Evolutionary conservation across 1,140 invertebrate species (phyloP).

Genomic region (Plodia interpunctella): DNA sequence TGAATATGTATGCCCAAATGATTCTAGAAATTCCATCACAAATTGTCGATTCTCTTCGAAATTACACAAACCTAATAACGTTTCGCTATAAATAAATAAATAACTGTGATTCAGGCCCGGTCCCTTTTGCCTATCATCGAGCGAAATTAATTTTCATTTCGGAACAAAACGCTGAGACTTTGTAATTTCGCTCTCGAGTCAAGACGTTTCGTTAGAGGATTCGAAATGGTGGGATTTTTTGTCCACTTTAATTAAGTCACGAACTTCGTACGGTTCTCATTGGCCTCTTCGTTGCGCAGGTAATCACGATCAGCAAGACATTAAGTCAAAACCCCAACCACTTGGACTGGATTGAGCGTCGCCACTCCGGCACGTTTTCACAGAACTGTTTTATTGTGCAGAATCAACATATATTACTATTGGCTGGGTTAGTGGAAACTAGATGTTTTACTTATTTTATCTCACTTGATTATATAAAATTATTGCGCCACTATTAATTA

Average conservation of each 20-base stretch:
- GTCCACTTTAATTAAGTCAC: constrained; percentile 57
- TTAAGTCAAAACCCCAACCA: constrained; percentile 50
- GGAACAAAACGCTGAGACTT: constrained; percentile 14
- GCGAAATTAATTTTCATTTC: constrained; percentile 14
- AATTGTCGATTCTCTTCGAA: background rate
- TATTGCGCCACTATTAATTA: no score
- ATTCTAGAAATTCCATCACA: background rate
- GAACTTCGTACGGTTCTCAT: constrained; percentile 38
- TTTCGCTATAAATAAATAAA: background rate
- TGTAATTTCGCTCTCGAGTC: constrained; percentile 13
- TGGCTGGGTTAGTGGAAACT: background rate
- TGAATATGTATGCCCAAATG: no score
- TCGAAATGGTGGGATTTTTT: constrained; percentile 35
- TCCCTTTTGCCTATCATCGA: constrained; percentile 5
- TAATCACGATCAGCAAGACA: constrained; percentile 55
- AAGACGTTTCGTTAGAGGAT: constrained; percentile 23
- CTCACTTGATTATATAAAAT: no score
- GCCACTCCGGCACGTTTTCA: constrained; percentile 51
- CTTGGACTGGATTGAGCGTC: constrained; percentile 36
- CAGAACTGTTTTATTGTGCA: constrained; percentile 16
- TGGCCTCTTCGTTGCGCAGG: constrained; percentile 43
- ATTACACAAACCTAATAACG: background rate
- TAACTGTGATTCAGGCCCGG: background rate
- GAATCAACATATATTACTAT: constrained; percentile 2
- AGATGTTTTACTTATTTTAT: background rate